Conservation (phyloP, 2,888 invertebrate genomes). For the Isoperla grammatica region DNA sequence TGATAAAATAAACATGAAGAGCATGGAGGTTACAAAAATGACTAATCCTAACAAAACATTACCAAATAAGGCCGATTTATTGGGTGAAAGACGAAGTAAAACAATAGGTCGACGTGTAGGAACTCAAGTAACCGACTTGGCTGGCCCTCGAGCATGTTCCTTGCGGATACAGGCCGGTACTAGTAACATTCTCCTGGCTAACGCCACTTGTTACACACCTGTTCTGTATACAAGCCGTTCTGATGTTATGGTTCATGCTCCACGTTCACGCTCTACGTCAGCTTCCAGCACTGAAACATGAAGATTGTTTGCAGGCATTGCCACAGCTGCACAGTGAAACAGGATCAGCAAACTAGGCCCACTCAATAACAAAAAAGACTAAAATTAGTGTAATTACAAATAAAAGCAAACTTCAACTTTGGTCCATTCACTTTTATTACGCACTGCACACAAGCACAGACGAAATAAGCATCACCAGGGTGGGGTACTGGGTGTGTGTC, state of each 20-base stretch:
- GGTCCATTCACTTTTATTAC: too few relatives aligned
- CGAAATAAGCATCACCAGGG: too few relatives aligned
- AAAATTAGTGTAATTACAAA: too few relatives aligned
- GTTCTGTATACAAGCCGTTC: conserved; percentile 57
- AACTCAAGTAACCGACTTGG: not conserved
- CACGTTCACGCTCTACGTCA: conserved; percentile 21
- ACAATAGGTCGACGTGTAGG: not conserved
- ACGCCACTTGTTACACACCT: conserved; percentile 55
- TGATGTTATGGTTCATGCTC: conserved; percentile 23
- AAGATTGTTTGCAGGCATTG: too few relatives aligned
- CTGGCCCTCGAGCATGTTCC: conserved; percentile 69
- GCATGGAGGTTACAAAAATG: not conserved
- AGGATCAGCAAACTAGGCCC: too few relatives aligned
- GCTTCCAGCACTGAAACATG: conserved; percentile 16
- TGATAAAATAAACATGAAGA: conserved; percentile 15
- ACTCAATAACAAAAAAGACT: too few relatives aligned
- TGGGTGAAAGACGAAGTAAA: not conserved
- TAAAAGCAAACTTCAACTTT: too few relatives aligned
- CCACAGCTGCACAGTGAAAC: too few relatives aligned
- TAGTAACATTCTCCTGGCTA: conserved; percentile 73
- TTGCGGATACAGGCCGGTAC: conserved; percentile 71
- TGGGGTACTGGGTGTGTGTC: too few relatives aligned
- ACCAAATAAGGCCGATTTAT: not conserved
- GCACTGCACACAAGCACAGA: too few relatives aligned
- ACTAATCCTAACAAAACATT: not conserved